A percentile compares a stretch with the other conserved stretches of the same genome.
phyloP scores from a whole-genome alignment of 1,140 invertebrate species.

The Musca domestica region DNA sequence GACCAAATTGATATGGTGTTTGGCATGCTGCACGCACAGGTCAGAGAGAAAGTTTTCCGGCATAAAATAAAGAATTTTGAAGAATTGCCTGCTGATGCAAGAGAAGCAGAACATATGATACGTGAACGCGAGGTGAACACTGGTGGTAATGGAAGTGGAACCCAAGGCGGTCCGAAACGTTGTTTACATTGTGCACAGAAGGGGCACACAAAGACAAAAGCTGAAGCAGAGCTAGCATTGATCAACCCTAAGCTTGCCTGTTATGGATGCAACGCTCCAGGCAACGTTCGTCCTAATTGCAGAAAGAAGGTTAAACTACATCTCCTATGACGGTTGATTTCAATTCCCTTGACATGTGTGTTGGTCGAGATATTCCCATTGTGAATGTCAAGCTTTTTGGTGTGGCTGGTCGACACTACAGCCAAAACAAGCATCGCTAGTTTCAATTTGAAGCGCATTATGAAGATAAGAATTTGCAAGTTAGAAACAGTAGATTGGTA shows the following conservation, averaged over 20 bases:
- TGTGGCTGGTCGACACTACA: slow-evolving; percentile 16
- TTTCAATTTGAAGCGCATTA: neutral
- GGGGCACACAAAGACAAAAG: neutral
- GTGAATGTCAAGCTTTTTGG: neutral
- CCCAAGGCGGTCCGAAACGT: neutral
- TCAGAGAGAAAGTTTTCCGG: too few species aligned
- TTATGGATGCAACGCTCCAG: slow-evolving; percentile 5
- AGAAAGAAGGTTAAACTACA: neutral
- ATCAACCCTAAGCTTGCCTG: too few species aligned
- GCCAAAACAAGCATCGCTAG: slow-evolving; percentile 21
- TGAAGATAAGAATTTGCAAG: neutral
- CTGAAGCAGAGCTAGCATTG: too few species aligned
- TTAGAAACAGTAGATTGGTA: neutral
- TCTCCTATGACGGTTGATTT: neutral
- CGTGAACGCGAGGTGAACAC: too few species aligned
- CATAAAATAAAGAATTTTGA: too few species aligned
- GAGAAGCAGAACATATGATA: too few species aligned
- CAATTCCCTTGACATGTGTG: neutral
- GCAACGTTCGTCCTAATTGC: neutral
- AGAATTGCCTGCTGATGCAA: too few species aligned
- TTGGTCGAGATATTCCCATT: slow-evolving; percentile 7
- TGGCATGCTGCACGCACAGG: too few species aligned
- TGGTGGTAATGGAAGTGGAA: too few species aligned
- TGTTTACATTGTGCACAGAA: slow-evolving; percentile 2
- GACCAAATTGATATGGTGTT: slow-evolving; percentile 27